These are phyloP conservation scores for Eupristina koningsbergeri DNA, from an alignment of 1,140 invertebrate genomes.

Conservation along the genomic window DNA sequence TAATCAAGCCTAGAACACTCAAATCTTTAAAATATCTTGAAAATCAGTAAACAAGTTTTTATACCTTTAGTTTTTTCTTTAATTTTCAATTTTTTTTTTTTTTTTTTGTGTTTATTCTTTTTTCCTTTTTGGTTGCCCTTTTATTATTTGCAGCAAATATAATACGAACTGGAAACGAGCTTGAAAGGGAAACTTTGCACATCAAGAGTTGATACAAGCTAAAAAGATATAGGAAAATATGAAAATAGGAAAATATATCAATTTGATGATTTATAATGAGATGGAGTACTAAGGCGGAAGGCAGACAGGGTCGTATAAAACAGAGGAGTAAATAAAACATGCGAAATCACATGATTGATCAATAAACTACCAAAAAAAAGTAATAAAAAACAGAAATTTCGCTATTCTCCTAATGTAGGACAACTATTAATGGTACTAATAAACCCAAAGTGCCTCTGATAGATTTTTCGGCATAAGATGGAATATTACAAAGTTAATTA, in stretches of 20 bases:
- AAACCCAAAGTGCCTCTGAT: slow-evolving; percentile 74
- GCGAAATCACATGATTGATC: slow-evolving; percentile 8
- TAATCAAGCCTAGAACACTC: slow-evolving; percentile 25
- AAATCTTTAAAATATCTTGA: slow-evolving; percentile 1
- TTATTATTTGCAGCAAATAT: slow-evolving; percentile 21
- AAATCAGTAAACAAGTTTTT: not conserved
- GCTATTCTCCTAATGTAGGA: slow-evolving; percentile 66
- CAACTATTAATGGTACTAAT: slow-evolving; percentile 74
- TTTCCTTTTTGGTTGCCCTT: not conserved
- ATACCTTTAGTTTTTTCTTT: not conserved
- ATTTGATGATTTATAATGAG: not conserved
- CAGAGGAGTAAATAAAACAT: slow-evolving; percentile 37
- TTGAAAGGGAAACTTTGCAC: slow-evolving; percentile 11
- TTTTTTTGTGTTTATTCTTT: not conserved
- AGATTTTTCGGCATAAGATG: slow-evolving; percentile 74
- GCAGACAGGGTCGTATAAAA: slow-evolving; percentile 45
- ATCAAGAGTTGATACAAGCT: not conserved
- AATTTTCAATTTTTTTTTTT: not conserved
- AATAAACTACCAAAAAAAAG: slow-evolving; percentile 37
- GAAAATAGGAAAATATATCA: not conserved
- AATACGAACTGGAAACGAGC: slow-evolving; percentile 11
- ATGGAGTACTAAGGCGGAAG: not conserved
- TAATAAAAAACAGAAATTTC: slow-evolving; percentile 49
- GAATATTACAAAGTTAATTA: slow-evolving; percentile 66
- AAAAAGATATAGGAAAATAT: not conserved